phyloP scores from a whole-genome alignment of 2,888 invertebrate genomes.

The Junonia oenone region DNA sequence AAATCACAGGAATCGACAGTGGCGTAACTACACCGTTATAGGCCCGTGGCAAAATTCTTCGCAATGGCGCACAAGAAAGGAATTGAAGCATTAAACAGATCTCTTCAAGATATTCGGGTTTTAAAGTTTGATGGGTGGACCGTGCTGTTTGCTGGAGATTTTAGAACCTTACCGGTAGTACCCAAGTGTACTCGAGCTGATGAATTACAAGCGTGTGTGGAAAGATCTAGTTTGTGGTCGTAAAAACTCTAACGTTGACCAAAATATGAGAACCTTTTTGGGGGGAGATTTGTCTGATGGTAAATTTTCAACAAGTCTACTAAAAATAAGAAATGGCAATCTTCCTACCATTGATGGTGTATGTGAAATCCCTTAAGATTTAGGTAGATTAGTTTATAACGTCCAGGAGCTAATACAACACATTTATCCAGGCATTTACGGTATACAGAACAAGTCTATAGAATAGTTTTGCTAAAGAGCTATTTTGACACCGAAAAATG shows the following conservation, averaged over 20 bases:
- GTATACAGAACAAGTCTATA: background rate
- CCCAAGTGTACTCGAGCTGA: no score
- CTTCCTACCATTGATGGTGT: no score
- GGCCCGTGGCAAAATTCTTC: no score
- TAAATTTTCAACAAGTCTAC: background rate
- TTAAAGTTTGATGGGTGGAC: background rate
- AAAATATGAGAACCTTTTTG: no score
- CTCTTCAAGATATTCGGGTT: background rate
- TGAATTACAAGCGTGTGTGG: slow-evolving; percentile 27
- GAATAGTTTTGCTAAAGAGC: background rate
- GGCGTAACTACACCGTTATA: no score
- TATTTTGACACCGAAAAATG: background rate
- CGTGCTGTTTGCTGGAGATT: slow-evolving; percentile 20
- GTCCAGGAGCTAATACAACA: no score
- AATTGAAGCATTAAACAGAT: no score
- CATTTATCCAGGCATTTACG: no score
- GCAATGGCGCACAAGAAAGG: no score
- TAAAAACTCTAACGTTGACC: no score
- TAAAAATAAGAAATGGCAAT: background rate
- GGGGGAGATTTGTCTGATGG: background rate
- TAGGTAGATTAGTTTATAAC: background rate
- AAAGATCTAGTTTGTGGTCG: slow-evolving; percentile 25
- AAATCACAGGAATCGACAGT: no score
- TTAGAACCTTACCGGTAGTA: slow-evolving; percentile 24
- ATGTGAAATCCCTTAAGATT: no score